phyloP scores from a whole-genome alignment of 1,140 invertebrate genomes.

The Zophobas atratus region DNA sequence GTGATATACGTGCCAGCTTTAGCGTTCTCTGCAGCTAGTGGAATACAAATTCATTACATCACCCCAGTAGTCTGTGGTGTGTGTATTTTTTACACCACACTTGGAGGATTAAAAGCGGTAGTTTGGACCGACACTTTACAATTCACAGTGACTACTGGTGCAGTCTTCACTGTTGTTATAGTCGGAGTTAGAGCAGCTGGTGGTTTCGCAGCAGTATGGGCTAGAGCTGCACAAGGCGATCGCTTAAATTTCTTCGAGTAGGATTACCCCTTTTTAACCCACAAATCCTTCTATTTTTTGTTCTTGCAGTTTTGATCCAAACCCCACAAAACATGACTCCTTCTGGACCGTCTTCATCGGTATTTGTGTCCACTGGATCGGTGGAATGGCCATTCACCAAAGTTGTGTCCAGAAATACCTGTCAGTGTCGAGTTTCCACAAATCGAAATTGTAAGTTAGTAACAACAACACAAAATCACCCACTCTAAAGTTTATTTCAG shows the following conservation, averaged over 20 bases:
- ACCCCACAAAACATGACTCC: conserved; percentile 72
- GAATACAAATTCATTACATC: conserved; percentile 76
- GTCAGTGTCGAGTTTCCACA: conserved; percentile 69
- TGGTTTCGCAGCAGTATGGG: conserved; percentile 72
- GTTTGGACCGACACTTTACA: conserved; percentile 83
- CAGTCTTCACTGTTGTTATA: conserved; percentile 76
- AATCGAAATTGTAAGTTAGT: conserved; percentile 71
- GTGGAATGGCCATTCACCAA: conserved; percentile 74
- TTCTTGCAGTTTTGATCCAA: conserved; percentile 73
- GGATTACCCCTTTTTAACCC: neutral
- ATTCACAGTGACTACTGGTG: conserved; percentile 76
- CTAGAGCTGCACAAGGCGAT: conserved; percentile 69
- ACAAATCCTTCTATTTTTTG: conserved; percentile 64
- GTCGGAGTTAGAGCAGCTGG: conserved; percentile 77
- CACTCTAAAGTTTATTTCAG: conserved; percentile 65
- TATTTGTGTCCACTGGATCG: conserved; percentile 72
- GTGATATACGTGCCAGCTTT: conserved; percentile 77
- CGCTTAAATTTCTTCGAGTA: conserved; percentile 67
- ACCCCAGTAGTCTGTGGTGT: conserved; percentile 80
- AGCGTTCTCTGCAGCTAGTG: conserved; percentile 79
- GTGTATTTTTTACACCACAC: conserved; percentile 85
- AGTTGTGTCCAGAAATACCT: conserved; percentile 75
- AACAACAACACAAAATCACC: neutral
- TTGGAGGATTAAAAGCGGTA: conserved; percentile 84
- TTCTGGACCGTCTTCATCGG: conserved; percentile 75